Evolutionary conservation across 2,888 invertebrate species (phyloP).

Genomic region (Cactoblastis cactorum): DNA sequence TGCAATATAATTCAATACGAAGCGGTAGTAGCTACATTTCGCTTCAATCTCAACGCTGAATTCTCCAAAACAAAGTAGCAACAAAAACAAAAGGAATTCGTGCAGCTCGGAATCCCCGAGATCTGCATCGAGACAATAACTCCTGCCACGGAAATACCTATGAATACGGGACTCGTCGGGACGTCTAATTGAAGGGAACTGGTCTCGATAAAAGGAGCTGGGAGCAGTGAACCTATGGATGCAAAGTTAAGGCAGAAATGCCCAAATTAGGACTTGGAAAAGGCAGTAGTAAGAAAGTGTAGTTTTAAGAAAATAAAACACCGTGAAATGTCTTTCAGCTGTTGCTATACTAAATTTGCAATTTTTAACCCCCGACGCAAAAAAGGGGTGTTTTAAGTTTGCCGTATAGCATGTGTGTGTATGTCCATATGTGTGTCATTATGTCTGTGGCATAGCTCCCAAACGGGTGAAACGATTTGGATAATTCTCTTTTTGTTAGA

Average conservation of each 20-base stretch:
- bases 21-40: neutral
- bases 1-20: neutral
- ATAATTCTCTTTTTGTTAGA: too few relatives aligned
- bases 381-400: too few relatives aligned
- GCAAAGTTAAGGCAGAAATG: neutral
- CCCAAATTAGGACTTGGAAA: neutral
- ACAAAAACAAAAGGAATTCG: slow-evolving; percentile 21
- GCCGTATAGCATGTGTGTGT: too few relatives aligned
- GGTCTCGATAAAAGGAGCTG: too few relatives aligned
- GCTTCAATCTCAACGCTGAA: neutral
- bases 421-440: too few relatives aligned
- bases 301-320: too few relatives aligned
- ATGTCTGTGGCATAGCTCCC: too few relatives aligned
- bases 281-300: too few relatives aligned
- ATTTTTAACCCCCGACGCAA: too few relatives aligned
- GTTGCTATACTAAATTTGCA: too few relatives aligned
- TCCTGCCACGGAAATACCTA: slow-evolving; percentile 16
- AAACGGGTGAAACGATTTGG: too few relatives aligned
- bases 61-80: slow-evolving; percentile 16
- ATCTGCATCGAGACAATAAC: slow-evolving; percentile 19
- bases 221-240: neutral
- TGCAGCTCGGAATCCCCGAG: slow-evolving; percentile 12
- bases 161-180: neutral
- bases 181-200: slow-evolving; percentile 16
- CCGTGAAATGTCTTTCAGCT: too few relatives aligned